Conservation (phyloP, 2,888 invertebrate species). For the Phasia obesa region DNA sequence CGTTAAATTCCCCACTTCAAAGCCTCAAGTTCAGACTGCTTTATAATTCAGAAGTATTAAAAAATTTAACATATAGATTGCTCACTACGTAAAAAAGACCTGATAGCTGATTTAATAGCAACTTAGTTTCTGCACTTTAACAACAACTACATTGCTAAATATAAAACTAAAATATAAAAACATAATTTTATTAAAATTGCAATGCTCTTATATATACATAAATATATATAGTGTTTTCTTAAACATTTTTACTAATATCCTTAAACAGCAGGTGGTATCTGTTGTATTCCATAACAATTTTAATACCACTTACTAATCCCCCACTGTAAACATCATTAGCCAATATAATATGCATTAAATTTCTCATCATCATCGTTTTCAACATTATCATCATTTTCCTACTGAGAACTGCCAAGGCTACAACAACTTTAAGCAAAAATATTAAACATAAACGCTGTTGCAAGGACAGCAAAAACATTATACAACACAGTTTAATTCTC, state of each 20-base stretch:
- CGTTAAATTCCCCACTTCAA: too few species aligned
- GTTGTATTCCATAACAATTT: conserved; percentile 78
- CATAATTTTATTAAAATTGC: conserved; percentile 19
- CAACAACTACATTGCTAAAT: not conserved
- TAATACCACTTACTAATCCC: conserved; percentile 79
- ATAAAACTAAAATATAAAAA: conserved; percentile 20
- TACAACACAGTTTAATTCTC: conserved; percentile 34
- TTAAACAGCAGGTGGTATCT: conserved; percentile 77
- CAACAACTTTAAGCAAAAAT: not conserved
- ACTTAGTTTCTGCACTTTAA: too few species aligned
- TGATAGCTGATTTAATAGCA: too few species aligned
- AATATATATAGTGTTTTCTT: conserved; percentile 22
- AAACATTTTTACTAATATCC: conserved; percentile 39
- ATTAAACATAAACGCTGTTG: not conserved
- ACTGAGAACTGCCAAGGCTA: not conserved
- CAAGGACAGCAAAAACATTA: conserved; percentile 6
- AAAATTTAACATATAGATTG: too few species aligned
- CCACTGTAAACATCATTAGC: conserved; percentile 82
- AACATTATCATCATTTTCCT: conserved; percentile 15
- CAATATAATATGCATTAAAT: conserved; percentile 83
- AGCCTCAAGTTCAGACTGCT: too few species aligned
- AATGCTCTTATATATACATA: not conserved
- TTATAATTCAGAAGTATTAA: too few species aligned
- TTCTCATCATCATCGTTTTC: conserved; percentile 67
- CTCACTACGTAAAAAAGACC: too few species aligned